Conservation (phyloP, 2,797 vertebrate species). For the Peromyscus aztecus region DNA sequence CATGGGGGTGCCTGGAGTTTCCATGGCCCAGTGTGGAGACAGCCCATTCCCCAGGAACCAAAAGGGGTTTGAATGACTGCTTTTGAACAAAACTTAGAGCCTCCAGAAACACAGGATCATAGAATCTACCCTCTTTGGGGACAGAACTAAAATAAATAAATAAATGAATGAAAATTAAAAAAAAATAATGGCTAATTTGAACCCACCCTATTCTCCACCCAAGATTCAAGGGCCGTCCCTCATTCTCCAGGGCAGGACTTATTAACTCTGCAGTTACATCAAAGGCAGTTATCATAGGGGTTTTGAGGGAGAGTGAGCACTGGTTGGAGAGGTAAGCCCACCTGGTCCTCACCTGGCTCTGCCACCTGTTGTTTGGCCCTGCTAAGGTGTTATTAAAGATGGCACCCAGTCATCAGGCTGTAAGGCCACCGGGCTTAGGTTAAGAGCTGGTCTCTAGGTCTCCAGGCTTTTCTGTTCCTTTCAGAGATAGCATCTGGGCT, state of each 20-base stretch:
- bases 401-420: accelerated
- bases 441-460: neutral
- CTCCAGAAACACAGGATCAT: neutral
- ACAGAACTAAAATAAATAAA: neutral
- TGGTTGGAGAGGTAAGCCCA: neutral
- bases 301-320: accelerated
- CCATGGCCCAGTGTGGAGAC: neutral
- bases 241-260: neutral
- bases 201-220: neutral
- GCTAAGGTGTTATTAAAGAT: neutral
- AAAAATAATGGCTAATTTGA: neutral
- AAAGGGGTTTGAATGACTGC: neutral
- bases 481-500: neutral
- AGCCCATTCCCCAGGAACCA: neutral
- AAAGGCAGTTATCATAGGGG: neutral
- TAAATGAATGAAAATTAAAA: neutral
- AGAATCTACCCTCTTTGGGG: neutral
- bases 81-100: constrained; percentile 29
- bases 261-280: too few relatives aligned
- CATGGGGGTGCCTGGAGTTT: too few relatives aligned
- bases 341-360: neutral
- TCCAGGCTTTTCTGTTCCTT: neutral
- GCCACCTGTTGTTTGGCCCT: neutral
- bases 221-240: neutral
- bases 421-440: too few relatives aligned